Conservation (phyloP, 2,113 vertebrate genomes). For the Tenebrosternarchus preto region DNA sequence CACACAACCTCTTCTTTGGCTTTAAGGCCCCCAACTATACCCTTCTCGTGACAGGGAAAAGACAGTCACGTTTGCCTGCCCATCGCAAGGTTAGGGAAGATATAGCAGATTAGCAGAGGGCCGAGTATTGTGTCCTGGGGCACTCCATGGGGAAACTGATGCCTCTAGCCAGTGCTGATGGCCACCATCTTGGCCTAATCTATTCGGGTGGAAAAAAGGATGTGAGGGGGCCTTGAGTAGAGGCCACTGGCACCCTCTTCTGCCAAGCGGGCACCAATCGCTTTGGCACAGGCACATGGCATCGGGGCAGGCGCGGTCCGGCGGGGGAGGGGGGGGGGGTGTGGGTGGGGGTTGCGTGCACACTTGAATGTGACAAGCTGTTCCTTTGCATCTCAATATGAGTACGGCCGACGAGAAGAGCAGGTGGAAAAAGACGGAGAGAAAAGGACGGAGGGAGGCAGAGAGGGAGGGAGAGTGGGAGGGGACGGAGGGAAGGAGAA, state of each 20-base stretch:
- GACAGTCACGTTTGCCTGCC: neutral
- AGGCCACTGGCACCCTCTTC: conserved; percentile 45
- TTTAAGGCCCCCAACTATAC: neutral
- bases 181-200: conserved; percentile 55
- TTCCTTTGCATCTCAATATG: conserved; percentile 48
- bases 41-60: neutral
- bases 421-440: conserved; percentile 39
- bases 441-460: conserved; percentile 40
- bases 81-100: conserved; percentile 57
- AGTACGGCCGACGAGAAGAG: conserved; percentile 21
- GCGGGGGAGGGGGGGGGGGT: neutral
- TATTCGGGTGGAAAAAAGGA: conserved; percentile 64
- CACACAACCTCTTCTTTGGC: neutral
- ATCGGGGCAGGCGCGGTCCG: neutral
- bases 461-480: conserved; percentile 12
- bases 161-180: conserved; percentile 44
- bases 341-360: neutral
- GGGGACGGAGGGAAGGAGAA: conserved; percentile 22
- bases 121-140: conserved; percentile 24
- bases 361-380: conserved; percentile 48
- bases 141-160: conserved; percentile 19
- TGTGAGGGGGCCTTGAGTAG: conserved; percentile 71
- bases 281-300: conserved; percentile 24
- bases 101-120: conserved; percentile 77
- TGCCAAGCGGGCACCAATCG: conserved; percentile 40